Percentiles rank a stretch among this genome's conserved stretches.
Conservation (phyloP, 2,113 vertebrate species). For the Anthoscopus minutus region DNA sequence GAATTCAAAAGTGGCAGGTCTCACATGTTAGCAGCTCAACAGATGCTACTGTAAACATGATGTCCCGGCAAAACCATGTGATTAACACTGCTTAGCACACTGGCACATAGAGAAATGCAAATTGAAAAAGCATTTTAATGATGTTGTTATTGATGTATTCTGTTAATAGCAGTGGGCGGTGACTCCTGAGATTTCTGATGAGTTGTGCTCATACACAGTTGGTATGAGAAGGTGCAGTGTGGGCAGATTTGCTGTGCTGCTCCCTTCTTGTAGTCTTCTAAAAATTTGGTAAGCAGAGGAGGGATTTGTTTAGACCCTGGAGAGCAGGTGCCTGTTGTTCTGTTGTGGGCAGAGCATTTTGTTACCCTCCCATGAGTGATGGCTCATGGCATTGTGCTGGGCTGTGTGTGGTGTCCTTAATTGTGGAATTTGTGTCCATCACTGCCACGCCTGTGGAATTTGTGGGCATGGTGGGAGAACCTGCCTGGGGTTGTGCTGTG, state of each 20-base stretch:
- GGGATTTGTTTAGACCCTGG: background rate
- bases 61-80: background rate
- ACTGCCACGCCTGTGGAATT: background rate
- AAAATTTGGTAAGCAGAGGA: background rate
- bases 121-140: conserved; percentile 10
- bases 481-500: background rate
- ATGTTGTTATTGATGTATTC: background rate
- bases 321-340: background rate
- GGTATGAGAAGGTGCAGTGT: background rate
- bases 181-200: background rate
- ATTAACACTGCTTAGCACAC: background rate
- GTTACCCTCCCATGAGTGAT: background rate
- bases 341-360: background rate
- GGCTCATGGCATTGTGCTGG: fast-evolving
- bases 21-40: background rate
- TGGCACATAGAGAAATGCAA: conserved; percentile 43
- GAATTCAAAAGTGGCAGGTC: background rate
- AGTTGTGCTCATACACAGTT: background rate
- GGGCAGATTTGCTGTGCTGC: background rate
- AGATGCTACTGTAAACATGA: background rate
- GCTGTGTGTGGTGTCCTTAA: background rate
- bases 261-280: background rate
- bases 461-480: background rate
- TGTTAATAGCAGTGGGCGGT: background rate
- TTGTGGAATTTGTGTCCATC: background rate